These are phyloP conservation scores for Odontothrips loti DNA, from an alignment of 2,888 invertebrate genomes.

Conservation along the genomic window DNA sequence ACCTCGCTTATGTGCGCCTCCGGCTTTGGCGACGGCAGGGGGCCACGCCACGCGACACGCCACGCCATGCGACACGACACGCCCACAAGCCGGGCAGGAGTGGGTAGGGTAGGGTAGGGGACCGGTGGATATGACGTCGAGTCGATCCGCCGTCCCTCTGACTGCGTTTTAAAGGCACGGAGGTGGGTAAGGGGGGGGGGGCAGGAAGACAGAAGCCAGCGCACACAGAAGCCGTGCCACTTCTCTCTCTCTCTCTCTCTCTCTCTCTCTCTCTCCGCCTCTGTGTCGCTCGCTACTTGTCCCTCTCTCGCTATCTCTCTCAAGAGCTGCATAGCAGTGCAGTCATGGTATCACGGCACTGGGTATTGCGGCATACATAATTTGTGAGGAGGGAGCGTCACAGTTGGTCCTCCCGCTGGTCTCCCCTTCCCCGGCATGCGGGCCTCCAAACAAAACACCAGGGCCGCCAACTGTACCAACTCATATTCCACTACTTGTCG, in stretches of 20 bases:
- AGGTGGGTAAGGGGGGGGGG: too few species aligned
- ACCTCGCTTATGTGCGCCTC: too few species aligned
- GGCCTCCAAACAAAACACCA: too few species aligned
- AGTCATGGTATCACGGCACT: neutral
- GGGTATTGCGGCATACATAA: slow-evolving; percentile 12
- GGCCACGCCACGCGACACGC: too few species aligned
- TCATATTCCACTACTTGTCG: too few species aligned
- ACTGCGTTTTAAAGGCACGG: too few species aligned
- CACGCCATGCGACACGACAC: too few species aligned
- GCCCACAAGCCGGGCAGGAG: neutral
- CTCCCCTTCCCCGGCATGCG: too few species aligned
- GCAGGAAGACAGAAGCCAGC: neutral
- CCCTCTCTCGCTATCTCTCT: neutral
- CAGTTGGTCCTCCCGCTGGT: neutral
- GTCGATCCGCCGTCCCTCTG: too few species aligned
- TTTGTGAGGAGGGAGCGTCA: slow-evolving; percentile 19
- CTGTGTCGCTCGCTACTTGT: neutral
- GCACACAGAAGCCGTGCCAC: neutral
- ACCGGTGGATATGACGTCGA: neutral
- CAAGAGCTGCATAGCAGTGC: neutral
- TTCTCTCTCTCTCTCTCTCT: neutral
- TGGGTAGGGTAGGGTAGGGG: neutral
- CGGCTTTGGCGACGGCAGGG: too few species aligned
- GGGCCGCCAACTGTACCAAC: too few species aligned
- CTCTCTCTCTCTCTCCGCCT: neutral